phyloP scores from a whole-genome alignment of 2,797 vertebrate species.

The Anguilla obscura region DNA sequence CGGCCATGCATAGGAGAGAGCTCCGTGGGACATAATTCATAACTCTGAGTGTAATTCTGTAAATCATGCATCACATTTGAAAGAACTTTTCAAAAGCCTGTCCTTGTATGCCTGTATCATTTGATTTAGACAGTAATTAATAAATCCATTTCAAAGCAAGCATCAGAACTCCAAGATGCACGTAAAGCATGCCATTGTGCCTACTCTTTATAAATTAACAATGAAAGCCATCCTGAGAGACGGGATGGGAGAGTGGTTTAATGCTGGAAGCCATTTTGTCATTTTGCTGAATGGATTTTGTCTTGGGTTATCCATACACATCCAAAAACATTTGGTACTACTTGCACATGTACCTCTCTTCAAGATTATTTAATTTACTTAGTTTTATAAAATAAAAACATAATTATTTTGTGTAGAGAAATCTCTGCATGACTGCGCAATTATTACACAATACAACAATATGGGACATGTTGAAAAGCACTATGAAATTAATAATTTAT shows the following conservation, averaged over 20 bases:
- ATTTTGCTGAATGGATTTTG: not conserved
- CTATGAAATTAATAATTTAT: not conserved
- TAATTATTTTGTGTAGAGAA: not conserved
- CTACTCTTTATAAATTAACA: conserved; percentile 57
- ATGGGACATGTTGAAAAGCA: not conserved
- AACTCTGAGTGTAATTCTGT: not conserved
- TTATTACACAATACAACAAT: not conserved
- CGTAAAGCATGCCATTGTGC: conserved; percentile 48
- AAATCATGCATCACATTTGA: not conserved
- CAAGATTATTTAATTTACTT: not conserved
- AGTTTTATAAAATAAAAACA: not conserved
- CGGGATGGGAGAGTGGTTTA: not conserved
- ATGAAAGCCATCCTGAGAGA: conserved; percentile 50
- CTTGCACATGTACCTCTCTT: not conserved
- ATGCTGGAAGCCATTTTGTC: conserved; percentile 13
- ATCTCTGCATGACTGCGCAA: not conserved
- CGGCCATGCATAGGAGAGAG: not conserved
- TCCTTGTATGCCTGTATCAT: conserved; percentile 29
- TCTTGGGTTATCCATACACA: not conserved
- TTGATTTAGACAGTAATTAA: conserved; percentile 54
- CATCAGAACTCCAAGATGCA: conserved; percentile 33
- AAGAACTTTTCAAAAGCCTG: conserved; percentile 18
- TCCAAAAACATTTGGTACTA: not conserved
- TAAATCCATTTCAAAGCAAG: conserved; percentile 53
- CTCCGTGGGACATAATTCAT: not conserved